Evolutionary conservation across 2,888 invertebrate genomes (phyloP).

Genomic region (Sinentomon sp.): DNA sequence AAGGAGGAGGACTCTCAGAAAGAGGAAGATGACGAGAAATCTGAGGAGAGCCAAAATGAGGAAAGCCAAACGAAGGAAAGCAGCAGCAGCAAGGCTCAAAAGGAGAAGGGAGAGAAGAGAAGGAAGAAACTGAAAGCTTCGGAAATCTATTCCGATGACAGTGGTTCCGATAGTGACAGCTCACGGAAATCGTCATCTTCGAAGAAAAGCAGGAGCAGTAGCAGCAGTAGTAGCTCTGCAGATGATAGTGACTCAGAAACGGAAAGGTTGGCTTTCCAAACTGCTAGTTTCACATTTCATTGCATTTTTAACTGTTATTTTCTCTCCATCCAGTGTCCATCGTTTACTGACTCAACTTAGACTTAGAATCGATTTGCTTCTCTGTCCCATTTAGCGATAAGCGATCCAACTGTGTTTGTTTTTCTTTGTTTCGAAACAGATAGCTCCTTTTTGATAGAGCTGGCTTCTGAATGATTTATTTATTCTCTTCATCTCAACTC

Average conservation of each 20-base stretch:
- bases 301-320: too few relatives aligned
- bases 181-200: conserved; percentile 18
- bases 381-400: too few relatives aligned
- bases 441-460: too few relatives aligned
- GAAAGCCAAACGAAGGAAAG: conserved; percentile 27
- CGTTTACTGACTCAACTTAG: too few relatives aligned
- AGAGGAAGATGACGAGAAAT: conserved; percentile 25
- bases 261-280: too few relatives aligned
- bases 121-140: conserved; percentile 66
- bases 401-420: too few relatives aligned
- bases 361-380: too few relatives aligned
- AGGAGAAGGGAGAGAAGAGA: conserved; percentile 24
- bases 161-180: conserved; percentile 39
- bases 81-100: conserved; percentile 21
- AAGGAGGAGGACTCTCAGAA: conserved; percentile 23
- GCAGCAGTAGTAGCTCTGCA: conserved; percentile 20
- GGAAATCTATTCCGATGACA: conserved; percentile 78
- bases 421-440: too few relatives aligned
- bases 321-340: too few relatives aligned
- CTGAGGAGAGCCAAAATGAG: conserved; percentile 31
- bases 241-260: conserved; percentile 18
- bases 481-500: too few relatives aligned
- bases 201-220: conserved; percentile 22
- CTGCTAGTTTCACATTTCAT: too few relatives aligned
- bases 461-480: too few relatives aligned